Evolutionary conservation across 2,113 vertebrate genomes (phyloP), one percentile per base, ranked within the genome.

Genomic region (Epinephelus fuscoguttatus): DNA sequence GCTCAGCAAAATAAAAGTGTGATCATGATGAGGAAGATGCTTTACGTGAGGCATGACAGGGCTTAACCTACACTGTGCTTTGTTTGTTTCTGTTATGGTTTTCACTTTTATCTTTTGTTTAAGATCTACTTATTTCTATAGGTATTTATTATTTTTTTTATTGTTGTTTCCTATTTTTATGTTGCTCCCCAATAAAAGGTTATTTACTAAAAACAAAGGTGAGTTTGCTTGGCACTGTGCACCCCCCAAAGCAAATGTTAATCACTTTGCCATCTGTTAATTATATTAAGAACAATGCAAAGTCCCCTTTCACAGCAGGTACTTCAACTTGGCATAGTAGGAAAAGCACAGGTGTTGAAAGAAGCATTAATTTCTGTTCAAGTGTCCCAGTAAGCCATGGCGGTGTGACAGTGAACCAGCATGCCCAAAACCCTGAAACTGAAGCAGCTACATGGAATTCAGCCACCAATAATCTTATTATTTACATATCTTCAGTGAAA

Each of bases 121-220:
- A 40, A 68, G 47, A 60, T 19, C 81, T 27, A 82, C 70, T 80
- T 76, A 52, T 83, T 78, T 85, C 53, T 84, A 70, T 49, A 27
- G 30, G 47, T 89, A 74, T 86, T 84, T 85, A 42, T 71, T 62
- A 13, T 84, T 82, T 87, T 85, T 85, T 85, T 55, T 60, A 85
- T 88, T 78, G 33, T 80, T 13, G 40, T 86, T 83, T 83, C 70
- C 45, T 85, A 68, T 72, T 85, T 53, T 68, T 61, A 75, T 72
- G 18, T 80, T 80, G 78, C 78, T 86, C 78, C 88, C 80, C 52
- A 94, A 89, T 92, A 89, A 92, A 91, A 84, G 21, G 9, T 61
- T 64, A 80, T 88, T 84, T 75, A 69, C 47, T 66, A 84, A 68
- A 82, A 49, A 75, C 21, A 1, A 72, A 67, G 7, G 4, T 13